phyloP scores from a whole-genome alignment of 2,797 vertebrate genomes.

The Poeciliopsis paucimaculata region DNA sequence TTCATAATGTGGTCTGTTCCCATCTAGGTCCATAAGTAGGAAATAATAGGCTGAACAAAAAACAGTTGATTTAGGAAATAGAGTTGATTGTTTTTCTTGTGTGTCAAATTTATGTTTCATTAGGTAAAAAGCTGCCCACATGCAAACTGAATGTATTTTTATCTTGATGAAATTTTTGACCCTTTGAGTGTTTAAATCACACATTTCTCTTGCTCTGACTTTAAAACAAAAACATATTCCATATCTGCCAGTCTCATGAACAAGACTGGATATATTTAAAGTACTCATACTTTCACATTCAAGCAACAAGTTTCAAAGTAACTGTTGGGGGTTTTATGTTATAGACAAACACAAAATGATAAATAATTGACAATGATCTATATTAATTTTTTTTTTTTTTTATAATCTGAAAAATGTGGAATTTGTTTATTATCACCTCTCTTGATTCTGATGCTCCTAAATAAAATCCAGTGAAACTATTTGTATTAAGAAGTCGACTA shows the following conservation, averaged over 20 bases:
- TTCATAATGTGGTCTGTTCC: neutral
- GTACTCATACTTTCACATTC: neutral
- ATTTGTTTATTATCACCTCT: neutral
- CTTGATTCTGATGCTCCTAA: neutral
- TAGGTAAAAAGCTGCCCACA: slow-evolving; percentile 13
- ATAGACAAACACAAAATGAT: neutral
- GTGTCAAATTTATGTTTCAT: slow-evolving; percentile 4
- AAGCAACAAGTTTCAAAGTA: neutral
- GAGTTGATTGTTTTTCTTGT: neutral
- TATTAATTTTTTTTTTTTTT: slow-evolving; percentile 6
- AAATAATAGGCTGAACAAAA: neutral
- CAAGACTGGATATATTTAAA: neutral
- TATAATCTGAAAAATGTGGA: neutral
- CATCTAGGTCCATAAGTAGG: neutral
- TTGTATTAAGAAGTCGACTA: neutral
- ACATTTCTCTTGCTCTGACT: neutral
- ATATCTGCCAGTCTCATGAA: neutral
- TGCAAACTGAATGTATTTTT: slow-evolving; percentile 52
- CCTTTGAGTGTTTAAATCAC: slow-evolving; percentile 35
- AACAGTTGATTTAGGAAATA: neutral
- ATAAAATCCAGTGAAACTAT: neutral
- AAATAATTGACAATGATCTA: neutral
- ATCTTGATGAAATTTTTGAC: slow-evolving; percentile 34
- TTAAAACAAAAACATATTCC: neutral
- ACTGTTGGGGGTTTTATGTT: neutral